Evolutionary conservation across 2,797 vertebrate genomes (phyloP), one percentile per base, ranked within the genome.

Genomic region (Artibeus lituratus): DNA sequence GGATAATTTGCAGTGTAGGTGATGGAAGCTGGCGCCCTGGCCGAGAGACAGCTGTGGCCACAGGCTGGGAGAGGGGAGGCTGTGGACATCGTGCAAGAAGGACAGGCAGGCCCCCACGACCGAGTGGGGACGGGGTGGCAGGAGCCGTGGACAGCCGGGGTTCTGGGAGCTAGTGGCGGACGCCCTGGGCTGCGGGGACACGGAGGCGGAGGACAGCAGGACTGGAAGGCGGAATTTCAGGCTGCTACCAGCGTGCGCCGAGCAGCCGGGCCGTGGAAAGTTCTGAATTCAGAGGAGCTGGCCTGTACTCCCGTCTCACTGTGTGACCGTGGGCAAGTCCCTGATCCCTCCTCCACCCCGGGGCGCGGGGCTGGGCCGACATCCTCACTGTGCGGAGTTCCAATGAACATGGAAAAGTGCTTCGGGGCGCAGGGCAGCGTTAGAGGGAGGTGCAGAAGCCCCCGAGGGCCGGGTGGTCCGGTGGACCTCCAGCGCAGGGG

Each of bases 351-450:
- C 0, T 4, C 51, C 51, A 5, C 19, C 51, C 51, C 19, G 18
- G 18, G 51, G 18, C 51, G 51, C 5, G 16, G 65, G 70, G 29
- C 19, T 11, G 62, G 37, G n/a, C 74, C 7, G 2, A 10, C 18
- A 53, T 44, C 16, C 55, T 26, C 47, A 0, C n/a, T 2, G 16
- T 0, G 2, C 37, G 10, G 26, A 3, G 15, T 7, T 39, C 3
- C 0, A 3, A 55, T 0, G 21, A 18, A 77, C 32, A 57, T 32
- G 24, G 19, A 9, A 8, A 22, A 15, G 72, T 1, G 42, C 7
- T 16, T 6, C 37, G 10, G 21, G 5, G 39, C 39, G 70, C 16
- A 5, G n/a, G 76, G 39, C 24, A 16, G 53, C 7, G 2, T 4
- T 12, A 7, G 18, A 12, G 49, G 37, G 12, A 1, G 51, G 18